phyloP scores from a whole-genome alignment of 2,888 invertebrate genomes.

The Caenorhabditis macrosperma region DNA sequence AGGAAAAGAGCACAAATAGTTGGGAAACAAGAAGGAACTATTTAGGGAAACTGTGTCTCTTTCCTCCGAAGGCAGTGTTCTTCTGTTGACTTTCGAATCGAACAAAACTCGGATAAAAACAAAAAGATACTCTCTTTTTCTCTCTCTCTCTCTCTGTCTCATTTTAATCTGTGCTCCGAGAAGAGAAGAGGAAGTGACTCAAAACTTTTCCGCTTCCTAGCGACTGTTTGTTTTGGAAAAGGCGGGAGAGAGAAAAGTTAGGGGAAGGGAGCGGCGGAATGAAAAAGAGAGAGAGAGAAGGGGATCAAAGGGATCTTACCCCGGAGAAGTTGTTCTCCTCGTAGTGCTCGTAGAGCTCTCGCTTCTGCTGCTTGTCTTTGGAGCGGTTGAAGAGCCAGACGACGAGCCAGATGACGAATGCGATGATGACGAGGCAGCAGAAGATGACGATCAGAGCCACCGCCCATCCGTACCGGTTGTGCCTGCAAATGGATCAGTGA shows the following conservation, averaged over 20 bases:
- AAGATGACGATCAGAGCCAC: conserved; percentile 73
- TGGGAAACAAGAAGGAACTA: conserved; percentile 14
- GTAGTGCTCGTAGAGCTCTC: conserved; percentile 58
- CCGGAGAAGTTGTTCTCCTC: conserved; percentile 61
- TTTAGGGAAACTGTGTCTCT: too few relatives aligned
- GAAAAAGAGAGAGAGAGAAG: conserved; percentile 11
- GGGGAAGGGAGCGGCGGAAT: too few relatives aligned
- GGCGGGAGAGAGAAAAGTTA: conserved; percentile 19
- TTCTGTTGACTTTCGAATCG: background rate
- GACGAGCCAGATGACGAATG: conserved; percentile 66
- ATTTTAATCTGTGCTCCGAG: conserved; percentile 36
- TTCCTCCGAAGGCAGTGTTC: background rate
- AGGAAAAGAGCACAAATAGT: conserved; percentile 29
- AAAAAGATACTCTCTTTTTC: conserved; percentile 30
- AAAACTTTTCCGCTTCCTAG: background rate
- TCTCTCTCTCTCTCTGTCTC: background rate
- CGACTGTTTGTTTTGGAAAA: conserved; percentile 18
- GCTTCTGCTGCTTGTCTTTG: conserved; percentile 64
- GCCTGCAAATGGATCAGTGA: conserved; percentile 56
- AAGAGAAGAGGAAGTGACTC: conserved; percentile 46
- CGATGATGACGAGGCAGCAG: conserved; percentile 68
- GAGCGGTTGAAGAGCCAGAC: conserved; percentile 71
- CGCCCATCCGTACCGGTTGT: conserved; percentile 71
- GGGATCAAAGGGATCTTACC: conserved; percentile 19
- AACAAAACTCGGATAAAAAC: conserved; percentile 11